Conservation (phyloP, 2,797 vertebrate genomes). For the Sandelia bainsii region DNA sequence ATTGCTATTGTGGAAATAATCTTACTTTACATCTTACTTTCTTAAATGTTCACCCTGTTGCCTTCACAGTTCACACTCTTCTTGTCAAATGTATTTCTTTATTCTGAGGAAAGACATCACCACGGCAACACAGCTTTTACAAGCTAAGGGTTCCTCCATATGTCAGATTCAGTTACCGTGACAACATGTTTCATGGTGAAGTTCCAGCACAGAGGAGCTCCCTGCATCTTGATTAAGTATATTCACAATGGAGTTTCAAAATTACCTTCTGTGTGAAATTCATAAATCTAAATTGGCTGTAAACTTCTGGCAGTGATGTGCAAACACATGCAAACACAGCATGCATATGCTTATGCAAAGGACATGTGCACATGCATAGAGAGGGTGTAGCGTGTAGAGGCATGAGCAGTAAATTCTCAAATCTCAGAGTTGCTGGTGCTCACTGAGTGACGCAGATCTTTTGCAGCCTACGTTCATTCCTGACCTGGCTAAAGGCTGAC, state of each 20-base stretch:
- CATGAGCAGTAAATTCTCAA: slow-evolving; percentile 23
- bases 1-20: neutral
- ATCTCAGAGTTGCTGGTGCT: slow-evolving; percentile 33
- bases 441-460: slow-evolving; percentile 55
- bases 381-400: slow-evolving; percentile 17
- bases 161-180: slow-evolving; percentile 64
- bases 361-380: slow-evolving; percentile 17
- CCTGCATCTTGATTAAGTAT: slow-evolving; percentile 14
- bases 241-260: neutral
- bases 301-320: slow-evolving; percentile 31
- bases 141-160: slow-evolving; percentile 49
- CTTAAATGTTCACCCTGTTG: slow-evolving; percentile 6
- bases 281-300: neutral
- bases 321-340: neutral
- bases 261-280: slow-evolving; percentile 6
- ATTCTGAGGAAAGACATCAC: slow-evolving; percentile 36
- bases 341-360: slow-evolving; percentile 9
- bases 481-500: slow-evolving; percentile 46
- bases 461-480: slow-evolving; percentile 29
- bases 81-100: slow-evolving; percentile 7
- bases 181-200: slow-evolving; percentile 57
- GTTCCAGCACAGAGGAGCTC: slow-evolving; percentile 61
- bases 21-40: neutral
- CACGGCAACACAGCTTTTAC: slow-evolving; percentile 52
- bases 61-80: slow-evolving; percentile 19